These are phyloP conservation scores for Stenurella melanura DNA, from an alignment of 2,888 invertebrate genomes.

Conservation along the genomic window DNA sequence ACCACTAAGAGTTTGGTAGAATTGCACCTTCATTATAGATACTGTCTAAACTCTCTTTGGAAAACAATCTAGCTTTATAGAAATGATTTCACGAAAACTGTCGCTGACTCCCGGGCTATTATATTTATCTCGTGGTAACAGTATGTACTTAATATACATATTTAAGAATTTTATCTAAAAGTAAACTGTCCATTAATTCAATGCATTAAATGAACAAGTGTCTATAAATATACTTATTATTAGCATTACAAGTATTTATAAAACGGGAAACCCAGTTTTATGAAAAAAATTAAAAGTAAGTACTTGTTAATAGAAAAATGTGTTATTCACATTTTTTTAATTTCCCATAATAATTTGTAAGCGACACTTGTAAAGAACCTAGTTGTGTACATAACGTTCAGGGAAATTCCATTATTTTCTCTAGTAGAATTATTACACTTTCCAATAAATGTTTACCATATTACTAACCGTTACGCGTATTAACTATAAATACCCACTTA, in stretches of 20 bases:
- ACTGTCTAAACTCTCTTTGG: too few species aligned
- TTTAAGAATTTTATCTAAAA: too few species aligned
- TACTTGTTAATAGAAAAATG: background rate
- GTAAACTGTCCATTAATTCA: background rate
- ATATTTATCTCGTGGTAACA: too few species aligned
- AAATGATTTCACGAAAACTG: too few species aligned
- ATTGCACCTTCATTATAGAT: too few species aligned
- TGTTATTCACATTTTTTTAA: background rate
- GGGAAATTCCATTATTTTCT: slow-evolving; percentile 10
- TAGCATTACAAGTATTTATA: slow-evolving; percentile 8
- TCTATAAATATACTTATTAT: background rate
- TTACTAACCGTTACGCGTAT: slow-evolving; percentile 3
- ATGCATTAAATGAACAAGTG: background rate
- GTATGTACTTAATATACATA: too few species aligned
- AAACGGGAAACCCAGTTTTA: background rate
- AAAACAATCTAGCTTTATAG: too few species aligned
- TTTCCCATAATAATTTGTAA: background rate
- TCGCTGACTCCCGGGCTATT: too few species aligned
- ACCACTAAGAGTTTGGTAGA: too few species aligned
- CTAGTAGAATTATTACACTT: slow-evolving; percentile 10
- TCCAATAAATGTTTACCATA: slow-evolving; percentile 24
- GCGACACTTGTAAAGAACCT: background rate
- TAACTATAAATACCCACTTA: background rate
- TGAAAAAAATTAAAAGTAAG: slow-evolving; percentile 5
- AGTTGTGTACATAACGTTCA: background rate